These are phyloP conservation scores for Ephestia elutella DNA, from an alignment of 1,140 invertebrate genomes.

Conservation along the genomic window DNA sequence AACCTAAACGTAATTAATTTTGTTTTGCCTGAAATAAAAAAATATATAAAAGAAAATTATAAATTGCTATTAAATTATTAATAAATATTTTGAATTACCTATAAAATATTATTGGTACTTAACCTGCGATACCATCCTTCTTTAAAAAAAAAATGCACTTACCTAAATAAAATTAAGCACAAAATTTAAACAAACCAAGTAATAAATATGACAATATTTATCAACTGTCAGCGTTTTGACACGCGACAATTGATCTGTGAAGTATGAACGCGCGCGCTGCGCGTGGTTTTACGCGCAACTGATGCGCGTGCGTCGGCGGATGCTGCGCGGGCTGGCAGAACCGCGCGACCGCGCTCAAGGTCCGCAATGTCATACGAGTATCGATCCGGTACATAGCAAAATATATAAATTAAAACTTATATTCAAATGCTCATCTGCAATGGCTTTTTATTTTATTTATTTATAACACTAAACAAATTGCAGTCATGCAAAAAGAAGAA, in stretches of 20 bases:
- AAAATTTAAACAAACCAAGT: neutral
- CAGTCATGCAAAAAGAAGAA: too few species aligned
- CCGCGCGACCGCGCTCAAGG: constrained; percentile 7
- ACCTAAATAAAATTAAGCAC: neutral
- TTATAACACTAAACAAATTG: too few species aligned
- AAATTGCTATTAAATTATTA: too few species aligned
- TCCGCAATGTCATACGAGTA: neutral
- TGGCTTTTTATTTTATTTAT: too few species aligned
- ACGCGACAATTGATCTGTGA: constrained; percentile 1
- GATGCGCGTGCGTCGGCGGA: constrained; percentile 10
- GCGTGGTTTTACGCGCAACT: constrained; percentile 22
- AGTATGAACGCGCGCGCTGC: constrained; percentile 12
- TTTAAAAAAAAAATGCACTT: neutral
- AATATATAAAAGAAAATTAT: too few species aligned
- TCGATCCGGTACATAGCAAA: neutral
- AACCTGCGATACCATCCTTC: too few species aligned
- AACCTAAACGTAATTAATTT: too few species aligned
- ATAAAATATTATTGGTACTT: too few species aligned
- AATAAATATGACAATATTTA: neutral
- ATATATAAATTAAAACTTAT: too few species aligned
- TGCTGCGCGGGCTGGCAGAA: constrained; percentile 13
- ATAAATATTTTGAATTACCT: too few species aligned
- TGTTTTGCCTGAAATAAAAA: too few species aligned
- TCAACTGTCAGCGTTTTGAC: neutral
- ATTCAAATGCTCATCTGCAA: neutral